Conservation (phyloP, 2,888 invertebrate genomes). For the Macropis europaea region DNA sequence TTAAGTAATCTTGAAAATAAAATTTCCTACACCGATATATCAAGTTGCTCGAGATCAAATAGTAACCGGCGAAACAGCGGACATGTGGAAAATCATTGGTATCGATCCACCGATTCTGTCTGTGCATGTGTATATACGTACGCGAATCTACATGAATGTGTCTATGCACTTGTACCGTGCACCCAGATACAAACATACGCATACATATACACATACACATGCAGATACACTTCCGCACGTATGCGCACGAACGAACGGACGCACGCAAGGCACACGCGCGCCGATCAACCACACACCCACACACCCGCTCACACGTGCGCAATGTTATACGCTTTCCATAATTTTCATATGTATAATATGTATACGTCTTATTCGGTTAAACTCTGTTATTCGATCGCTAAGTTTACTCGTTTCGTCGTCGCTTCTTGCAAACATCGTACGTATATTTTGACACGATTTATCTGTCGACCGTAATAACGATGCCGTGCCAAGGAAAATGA, state of each 20-base stretch:
- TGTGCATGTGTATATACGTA: constrained; percentile 20
- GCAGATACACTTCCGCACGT: neutral
- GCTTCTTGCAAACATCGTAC: constrained; percentile 14
- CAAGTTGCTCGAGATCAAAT: constrained; percentile 31
- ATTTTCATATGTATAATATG: constrained; percentile 13
- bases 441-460: neutral
- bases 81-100: constrained; percentile 39
- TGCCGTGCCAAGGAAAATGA: constrained; percentile 14
- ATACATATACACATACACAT: neutral
- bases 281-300: neutral
- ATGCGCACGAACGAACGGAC: neutral
- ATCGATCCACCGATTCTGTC: constrained; percentile 15
- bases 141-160: constrained; percentile 21
- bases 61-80: constrained; percentile 7
- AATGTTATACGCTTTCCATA: constrained; percentile 15
- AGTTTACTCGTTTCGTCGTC: constrained; percentile 60
- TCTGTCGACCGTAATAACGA: neutral
- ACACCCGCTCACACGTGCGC: constrained; percentile 1
- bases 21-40: constrained; percentile 69
- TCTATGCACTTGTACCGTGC: constrained; percentile 8
- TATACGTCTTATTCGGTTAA: constrained; percentile 32
- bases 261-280: neutral
- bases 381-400: constrained; percentile 53
- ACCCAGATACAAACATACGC: neutral
- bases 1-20: constrained; percentile 76